Percentiles rank a stretch among this genome's conserved stretches.
Conservation (phyloP, 1,140 invertebrate species). For the Meteorus sp. region DNA sequence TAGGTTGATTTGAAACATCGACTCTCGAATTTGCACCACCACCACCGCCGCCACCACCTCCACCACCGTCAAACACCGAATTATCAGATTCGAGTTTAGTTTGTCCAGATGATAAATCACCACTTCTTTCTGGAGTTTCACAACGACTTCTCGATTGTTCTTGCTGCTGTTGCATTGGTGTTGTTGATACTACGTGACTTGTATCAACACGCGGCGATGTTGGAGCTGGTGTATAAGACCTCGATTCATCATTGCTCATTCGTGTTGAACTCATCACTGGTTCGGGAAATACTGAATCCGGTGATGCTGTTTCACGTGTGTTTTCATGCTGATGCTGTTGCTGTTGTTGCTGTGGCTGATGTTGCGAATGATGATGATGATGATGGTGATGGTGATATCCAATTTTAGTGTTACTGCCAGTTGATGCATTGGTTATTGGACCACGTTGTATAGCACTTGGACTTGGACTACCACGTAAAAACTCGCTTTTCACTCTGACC, state of each 20-base stretch:
- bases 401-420: constrained; percentile 29
- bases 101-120: constrained; percentile 49
- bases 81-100: constrained; percentile 59
- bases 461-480: constrained; percentile 53
- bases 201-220: constrained; percentile 43
- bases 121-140: constrained; percentile 49
- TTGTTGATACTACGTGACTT: constrained; percentile 47
- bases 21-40: constrained; percentile 34
- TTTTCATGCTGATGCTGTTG: constrained; percentile 37
- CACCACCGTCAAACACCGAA: constrained; percentile 61
- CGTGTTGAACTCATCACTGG: constrained; percentile 40
- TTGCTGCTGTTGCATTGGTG: constrained; percentile 52
- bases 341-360: constrained; percentile 39
- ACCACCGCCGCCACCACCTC: constrained; percentile 40
- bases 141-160: constrained; percentile 39
- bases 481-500: constrained; percentile 59
- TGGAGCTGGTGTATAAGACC: constrained; percentile 46
- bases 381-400: too few species aligned
- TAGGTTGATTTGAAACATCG: constrained; percentile 32
- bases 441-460: constrained; percentile 43
- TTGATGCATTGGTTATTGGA: constrained; percentile 18
- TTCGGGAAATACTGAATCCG: constrained; percentile 56
- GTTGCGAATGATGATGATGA: too few species aligned
- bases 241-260: constrained; percentile 45
- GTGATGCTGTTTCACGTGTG: constrained; percentile 47